phyloP scores from a whole-genome alignment of 2,888 invertebrate species.

The Xanthia icteritia region DNA sequence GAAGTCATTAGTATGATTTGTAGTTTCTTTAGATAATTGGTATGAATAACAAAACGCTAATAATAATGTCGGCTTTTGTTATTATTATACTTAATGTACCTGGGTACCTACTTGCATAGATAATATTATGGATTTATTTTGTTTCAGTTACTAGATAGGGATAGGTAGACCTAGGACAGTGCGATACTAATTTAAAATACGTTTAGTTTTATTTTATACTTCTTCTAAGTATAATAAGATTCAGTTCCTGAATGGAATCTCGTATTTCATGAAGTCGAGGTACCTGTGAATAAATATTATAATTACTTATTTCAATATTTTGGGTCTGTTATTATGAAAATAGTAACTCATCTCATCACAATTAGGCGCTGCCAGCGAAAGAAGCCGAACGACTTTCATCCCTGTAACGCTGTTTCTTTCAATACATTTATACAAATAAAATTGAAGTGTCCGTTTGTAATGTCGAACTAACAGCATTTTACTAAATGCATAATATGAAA shows the following conservation, averaged over 20 bases:
- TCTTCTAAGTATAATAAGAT: not conserved
- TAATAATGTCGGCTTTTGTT: conserved; percentile 13
- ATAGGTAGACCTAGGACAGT: no score
- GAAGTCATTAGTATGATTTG: conserved; percentile 39
- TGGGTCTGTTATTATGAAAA: not conserved
- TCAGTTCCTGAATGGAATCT: not conserved
- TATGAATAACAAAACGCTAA: conserved; percentile 20
- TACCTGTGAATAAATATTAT: not conserved
- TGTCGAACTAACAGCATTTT: no score
- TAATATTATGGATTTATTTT: conserved; percentile 5
- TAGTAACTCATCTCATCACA: not conserved
- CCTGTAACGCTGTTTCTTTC: not conserved
- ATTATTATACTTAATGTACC: not conserved
- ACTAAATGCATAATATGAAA: no score
- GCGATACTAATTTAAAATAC: not conserved
- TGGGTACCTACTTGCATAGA: not conserved
- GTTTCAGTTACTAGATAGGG: conserved; percentile 1
- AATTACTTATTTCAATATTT: conserved; percentile 4
- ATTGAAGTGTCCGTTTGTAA: no score
- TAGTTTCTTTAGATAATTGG: conserved; percentile 36
- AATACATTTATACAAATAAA: no score
- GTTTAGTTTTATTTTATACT: conserved; percentile 1
- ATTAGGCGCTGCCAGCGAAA: no score
- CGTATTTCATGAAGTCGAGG: not conserved
- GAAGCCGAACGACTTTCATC: conserved; percentile 11